Evolutionary conservation across 2,888 invertebrate genomes (phyloP).

Genomic region (Clepsis dumicolana): DNA sequence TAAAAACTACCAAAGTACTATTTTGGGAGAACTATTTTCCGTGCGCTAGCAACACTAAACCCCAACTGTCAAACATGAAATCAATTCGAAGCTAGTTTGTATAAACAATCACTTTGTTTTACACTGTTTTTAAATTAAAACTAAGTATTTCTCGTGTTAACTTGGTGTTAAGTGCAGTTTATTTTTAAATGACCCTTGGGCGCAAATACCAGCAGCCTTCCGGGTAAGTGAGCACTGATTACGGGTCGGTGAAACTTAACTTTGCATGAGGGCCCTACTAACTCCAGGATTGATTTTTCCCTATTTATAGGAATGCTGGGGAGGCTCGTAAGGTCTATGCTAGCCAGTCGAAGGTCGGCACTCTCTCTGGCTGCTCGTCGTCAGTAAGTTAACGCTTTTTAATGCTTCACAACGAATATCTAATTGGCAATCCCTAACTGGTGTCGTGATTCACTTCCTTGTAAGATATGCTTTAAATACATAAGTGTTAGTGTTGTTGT

Average conservation of each 20-base stretch:
- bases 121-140: slow-evolving; percentile 30
- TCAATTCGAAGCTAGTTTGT: slow-evolving; percentile 31
- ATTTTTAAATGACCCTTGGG: slow-evolving; percentile 80
- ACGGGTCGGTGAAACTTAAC: slow-evolving; percentile 65
- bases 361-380: slow-evolving; percentile 89
- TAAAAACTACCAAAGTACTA: slow-evolving; percentile 3
- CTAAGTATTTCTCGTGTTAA: slow-evolving; percentile 5
- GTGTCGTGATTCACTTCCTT: slow-evolving; percentile 40
- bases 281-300: slow-evolving; percentile 79
- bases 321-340: slow-evolving; percentile 82
- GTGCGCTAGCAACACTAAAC: slow-evolving; percentile 25
- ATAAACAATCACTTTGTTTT: slow-evolving; percentile 38
- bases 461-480: slow-evolving; percentile 27
- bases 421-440: slow-evolving; percentile 43
- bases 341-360: slow-evolving; percentile 88
- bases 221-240: slow-evolving; percentile 77
- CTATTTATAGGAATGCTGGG: slow-evolving; percentile 86
- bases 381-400: slow-evolving; percentile 83
- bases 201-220: slow-evolving; percentile 83
- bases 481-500: slow-evolving; percentile 10
- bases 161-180: slow-evolving; percentile 49
- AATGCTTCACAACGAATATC: slow-evolving; percentile 39
- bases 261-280: slow-evolving; percentile 74
- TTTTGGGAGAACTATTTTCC: neutral
- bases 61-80: slow-evolving; percentile 39